phyloP scores from a whole-genome alignment of 2,113 vertebrate genomes.

The Emydura subglobosa region DNA sequence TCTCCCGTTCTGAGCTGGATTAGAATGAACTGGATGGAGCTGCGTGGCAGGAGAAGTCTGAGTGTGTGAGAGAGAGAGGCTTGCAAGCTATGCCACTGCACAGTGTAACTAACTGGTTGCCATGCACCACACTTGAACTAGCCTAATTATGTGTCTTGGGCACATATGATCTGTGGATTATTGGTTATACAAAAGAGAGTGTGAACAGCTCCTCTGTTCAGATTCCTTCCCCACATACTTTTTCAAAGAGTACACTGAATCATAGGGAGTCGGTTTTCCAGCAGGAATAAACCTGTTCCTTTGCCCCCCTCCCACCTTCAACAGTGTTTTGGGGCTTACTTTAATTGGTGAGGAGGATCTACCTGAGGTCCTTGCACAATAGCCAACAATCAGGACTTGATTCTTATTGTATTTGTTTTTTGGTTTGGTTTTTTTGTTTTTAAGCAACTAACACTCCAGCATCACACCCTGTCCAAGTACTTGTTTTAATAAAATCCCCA shows the following conservation, averaged over 20 bases:
- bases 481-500: not conserved
- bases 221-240: not conserved
- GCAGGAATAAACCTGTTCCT: not conserved
- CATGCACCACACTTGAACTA: not conserved
- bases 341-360: not conserved
- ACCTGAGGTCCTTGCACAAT: not conserved
- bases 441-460: not conserved
- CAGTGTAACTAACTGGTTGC: not conserved
- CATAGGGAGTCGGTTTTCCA: not conserved
- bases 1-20: not conserved
- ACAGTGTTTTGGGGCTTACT: not conserved
- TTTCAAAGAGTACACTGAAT: not conserved
- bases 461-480: conserved; percentile 1
- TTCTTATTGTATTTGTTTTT: not conserved
- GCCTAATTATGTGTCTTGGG: not conserved
- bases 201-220: not conserved
- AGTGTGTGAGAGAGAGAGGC: not conserved
- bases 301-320: not conserved
- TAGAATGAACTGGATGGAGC: not conserved
- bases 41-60: too few species aligned
- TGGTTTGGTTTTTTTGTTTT: not conserved
- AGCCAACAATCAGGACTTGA: not conserved
- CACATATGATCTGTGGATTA: not conserved
- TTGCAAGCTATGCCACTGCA: not conserved
- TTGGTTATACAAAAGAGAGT: not conserved